Percentiles rank a stretch among this genome's conserved stretches.
Conservation (phyloP, 2,113 vertebrate species). For the Epinephelus fuscoguttatus region DNA sequence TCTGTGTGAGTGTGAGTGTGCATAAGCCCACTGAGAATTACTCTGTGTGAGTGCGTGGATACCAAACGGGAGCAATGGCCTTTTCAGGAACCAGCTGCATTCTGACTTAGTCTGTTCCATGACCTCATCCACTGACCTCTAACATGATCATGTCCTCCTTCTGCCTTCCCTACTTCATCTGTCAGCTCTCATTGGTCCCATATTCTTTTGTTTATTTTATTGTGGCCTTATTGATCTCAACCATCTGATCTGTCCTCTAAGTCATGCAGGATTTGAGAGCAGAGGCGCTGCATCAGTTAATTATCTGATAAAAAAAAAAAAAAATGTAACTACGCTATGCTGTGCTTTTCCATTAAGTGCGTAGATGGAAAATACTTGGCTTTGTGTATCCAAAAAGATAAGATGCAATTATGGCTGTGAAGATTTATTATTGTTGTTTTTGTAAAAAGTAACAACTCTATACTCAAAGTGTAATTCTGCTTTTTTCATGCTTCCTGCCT, state of each 20-base stretch:
- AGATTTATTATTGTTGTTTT: not conserved
- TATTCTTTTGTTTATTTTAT: too few relatives aligned
- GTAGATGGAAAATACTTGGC: not conserved
- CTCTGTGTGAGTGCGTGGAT: conserved; percentile 28
- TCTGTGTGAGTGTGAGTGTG: conserved; percentile 31
- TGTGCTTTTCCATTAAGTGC: not conserved
- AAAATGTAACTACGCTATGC: not conserved
- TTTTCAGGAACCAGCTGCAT: conserved; percentile 63
- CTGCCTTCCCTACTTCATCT: conserved; percentile 6
- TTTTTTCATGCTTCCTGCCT: not conserved
- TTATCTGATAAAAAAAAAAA: not conserved
- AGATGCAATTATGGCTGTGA: not conserved
- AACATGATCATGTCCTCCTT: conserved; percentile 21
- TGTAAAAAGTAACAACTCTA: not conserved
- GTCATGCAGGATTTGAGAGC: not conserved
- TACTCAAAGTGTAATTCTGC: not conserved
- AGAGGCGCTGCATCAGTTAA: not conserved
- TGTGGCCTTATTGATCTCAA: not conserved
- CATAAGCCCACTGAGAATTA: conserved; percentile 49
- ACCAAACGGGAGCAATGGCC: conserved; percentile 67
- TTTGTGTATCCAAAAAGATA: not conserved
- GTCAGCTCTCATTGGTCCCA: conserved; percentile 7
- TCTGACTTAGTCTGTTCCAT: conserved; percentile 69
- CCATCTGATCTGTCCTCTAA: not conserved
- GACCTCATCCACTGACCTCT: conserved; percentile 51